These are phyloP conservation scores for Trichogramma pretiosum DNA, from an alignment of 1,140 invertebrate genomes.

Conservation along the genomic window DNA sequence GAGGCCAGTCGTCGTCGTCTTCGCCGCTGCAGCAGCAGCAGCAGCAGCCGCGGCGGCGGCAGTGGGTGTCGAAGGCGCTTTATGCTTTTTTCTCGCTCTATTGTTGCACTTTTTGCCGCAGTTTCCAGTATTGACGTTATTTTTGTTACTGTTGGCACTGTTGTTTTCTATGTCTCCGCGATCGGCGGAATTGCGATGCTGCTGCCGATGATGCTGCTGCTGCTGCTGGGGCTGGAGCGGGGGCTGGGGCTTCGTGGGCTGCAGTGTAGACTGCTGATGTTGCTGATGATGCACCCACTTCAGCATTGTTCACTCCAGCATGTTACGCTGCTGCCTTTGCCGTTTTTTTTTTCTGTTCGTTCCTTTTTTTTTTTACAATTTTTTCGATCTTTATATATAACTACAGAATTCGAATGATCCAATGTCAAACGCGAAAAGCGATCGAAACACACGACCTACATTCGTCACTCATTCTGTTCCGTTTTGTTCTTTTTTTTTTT, in stretches of 20 bases:
- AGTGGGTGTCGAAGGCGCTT: not conserved
- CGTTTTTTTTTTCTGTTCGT: not conserved
- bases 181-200: not conserved
- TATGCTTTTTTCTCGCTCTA: not conserved
- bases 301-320: slow-evolving; percentile 39
- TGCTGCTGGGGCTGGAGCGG: not conserved
- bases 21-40: not conserved
- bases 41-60: not conserved
- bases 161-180: too few species aligned
- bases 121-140: too few species aligned
- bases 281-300: slow-evolving; percentile 40
- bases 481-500: not conserved
- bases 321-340: too few species aligned
- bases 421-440: too few species aligned
- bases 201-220: not conserved
- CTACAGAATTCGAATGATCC: too few species aligned
- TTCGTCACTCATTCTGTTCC: too few species aligned
- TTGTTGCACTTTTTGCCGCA: too few species aligned
- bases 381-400: too few species aligned
- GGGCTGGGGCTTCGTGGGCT: slow-evolving; percentile 31
- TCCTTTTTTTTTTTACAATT: not conserved
- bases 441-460: too few species aligned
- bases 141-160: too few species aligned
- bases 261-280: slow-evolving; percentile 24
- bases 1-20: not conserved